Evolutionary conservation across 2,797 vertebrate species (phyloP).

Genomic region (Galagoides demidoff): DNA sequence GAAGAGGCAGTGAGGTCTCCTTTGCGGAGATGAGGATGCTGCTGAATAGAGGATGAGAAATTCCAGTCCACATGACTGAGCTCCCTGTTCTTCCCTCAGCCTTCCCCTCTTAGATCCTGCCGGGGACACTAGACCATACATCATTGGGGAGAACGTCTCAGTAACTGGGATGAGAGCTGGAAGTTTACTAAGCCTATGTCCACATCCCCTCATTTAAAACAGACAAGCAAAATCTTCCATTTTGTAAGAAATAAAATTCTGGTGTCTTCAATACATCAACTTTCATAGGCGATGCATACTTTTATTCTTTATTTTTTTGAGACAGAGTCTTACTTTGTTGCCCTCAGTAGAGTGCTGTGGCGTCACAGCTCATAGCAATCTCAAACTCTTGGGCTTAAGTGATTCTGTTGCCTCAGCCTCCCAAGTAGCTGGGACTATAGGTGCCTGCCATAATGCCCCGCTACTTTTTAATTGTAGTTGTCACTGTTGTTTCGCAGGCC

Average conservation of each 20-base stretch:
- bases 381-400: too few relatives aligned
- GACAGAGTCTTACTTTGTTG: too few relatives aligned
- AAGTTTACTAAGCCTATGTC: not conserved
- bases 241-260: slow-evolving; percentile 14
- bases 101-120: not conserved
- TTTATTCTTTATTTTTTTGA: not conserved
- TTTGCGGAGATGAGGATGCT: not conserved
- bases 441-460: too few relatives aligned
- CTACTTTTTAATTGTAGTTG: too few relatives aligned
- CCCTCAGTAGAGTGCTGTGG: too few relatives aligned
- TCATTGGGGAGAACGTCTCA: not conserved
- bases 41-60: not conserved
- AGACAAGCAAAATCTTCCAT: not conserved
- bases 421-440: too few relatives aligned
- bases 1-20: not conserved
- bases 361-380: too few relatives aligned
- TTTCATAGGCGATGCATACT: slow-evolving; percentile 1
- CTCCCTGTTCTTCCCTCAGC: not conserved
- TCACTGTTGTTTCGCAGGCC: too few relatives aligned
- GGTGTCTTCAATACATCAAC: not conserved
- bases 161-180: not conserved
- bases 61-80: not conserved
- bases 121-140: fast-evolving
- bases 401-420: too few relatives aligned
- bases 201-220: not conserved